Percentiles rank a stretch among this genome's conserved stretches.
Conservation (phyloP, 2,888 invertebrate species). For the Labia minor region DNA sequence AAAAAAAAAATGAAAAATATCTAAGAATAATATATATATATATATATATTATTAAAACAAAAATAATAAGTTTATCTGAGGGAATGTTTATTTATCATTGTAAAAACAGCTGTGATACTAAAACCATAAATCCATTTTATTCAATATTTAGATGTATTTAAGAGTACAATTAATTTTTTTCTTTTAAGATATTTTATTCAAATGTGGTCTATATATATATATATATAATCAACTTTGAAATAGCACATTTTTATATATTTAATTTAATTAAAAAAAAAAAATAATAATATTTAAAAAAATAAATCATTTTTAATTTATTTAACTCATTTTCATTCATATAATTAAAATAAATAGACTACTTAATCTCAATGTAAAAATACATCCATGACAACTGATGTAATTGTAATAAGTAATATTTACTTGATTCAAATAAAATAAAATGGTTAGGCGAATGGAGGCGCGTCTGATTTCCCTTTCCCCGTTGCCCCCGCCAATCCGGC, state of each 20-base stretch:
- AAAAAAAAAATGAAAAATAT: neutral
- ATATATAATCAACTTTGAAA: neutral
- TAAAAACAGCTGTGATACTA: constrained; percentile 9
- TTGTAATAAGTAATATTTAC: neutral
- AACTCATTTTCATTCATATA: constrained; percentile 4
- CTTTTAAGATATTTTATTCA: neutral
- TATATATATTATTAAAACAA: neutral
- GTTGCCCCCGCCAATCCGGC: too few species aligned
- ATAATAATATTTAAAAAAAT: too few species aligned
- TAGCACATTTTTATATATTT: neutral
- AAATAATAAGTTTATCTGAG: neutral
- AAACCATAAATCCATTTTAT: constrained; percentile 13
- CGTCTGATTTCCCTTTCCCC: neutral
- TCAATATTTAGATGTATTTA: constrained; percentile 9
- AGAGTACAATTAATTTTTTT: neutral
- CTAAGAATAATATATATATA: neutral
- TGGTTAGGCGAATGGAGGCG: neutral
- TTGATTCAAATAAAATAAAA: neutral
- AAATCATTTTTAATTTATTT: too few species aligned
- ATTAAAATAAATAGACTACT: constrained; percentile 3
- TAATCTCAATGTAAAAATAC: neutral
- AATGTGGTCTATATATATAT: neutral
- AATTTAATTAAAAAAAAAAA: too few species aligned
- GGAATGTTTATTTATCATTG: constrained; percentile 8
- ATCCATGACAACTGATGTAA: constrained; percentile 1